Evolutionary conservation across 2,113 vertebrate species (phyloP), one percentile per base, ranked within the genome.

Genomic region (Crotophaga sulcirostris): DNA sequence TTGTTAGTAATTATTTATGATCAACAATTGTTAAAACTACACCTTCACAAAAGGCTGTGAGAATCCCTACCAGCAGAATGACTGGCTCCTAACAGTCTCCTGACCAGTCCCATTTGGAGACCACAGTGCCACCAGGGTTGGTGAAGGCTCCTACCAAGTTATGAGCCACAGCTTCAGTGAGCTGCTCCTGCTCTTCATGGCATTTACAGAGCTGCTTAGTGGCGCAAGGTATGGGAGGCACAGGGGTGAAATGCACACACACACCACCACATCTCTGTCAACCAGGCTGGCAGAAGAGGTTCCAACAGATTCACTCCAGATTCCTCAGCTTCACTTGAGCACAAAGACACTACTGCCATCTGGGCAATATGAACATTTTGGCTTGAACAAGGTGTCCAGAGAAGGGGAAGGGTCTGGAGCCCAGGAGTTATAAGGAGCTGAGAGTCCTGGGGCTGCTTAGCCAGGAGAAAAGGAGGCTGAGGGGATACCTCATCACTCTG

Each of bases 201-300:
- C 4, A 31, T 33, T 42, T 26, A 12, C 59, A 69, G 34, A 6
- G 5, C 62, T 7, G 5, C 20, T 12, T 34, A 20, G 7, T 24
- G 12, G 12, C 17, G 13, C 29, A 55, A 19, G 18, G 5, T 10
- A 31, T 14, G 26, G 5, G 15, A 36, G 26, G 36, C 12, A 51
- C 21, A 7, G 1, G 1, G 9, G 26, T 62, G 23, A 58, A 58
- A 47, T 7, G n/a, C n/a, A 44, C 21, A 34, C 0, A 0, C 2
- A 23, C 1, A 21, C 6, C 26, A 38, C 16, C 34, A 2, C 18
- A 29, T 12, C 36, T 13, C n/a, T 11, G 6, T 7, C 18, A 49
- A 0, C 3, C 40, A 84, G 20, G 14, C 20, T 34, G 13, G 13
- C 13, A 51, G 29, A 38, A 33, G 16, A 69, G 13, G 3, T 21